phyloP scores from a whole-genome alignment of 2,113 vertebrate species.

The Amazona guildingii region DNA sequence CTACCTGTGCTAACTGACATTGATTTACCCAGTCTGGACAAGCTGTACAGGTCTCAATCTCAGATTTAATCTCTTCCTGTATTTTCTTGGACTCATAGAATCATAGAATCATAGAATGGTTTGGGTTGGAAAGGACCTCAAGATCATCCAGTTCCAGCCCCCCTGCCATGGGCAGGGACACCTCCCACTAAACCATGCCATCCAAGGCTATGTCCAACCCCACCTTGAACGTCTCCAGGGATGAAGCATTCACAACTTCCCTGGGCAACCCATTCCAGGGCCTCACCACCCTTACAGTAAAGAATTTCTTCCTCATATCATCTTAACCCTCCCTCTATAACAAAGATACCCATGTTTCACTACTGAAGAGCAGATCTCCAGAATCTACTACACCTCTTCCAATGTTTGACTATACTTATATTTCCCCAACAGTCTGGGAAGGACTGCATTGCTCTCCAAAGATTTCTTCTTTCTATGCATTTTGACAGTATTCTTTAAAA shows the following conservation, averaged over 20 bases:
- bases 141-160: too few species aligned
- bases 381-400: neutral
- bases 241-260: too few species aligned
- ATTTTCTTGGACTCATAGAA: neutral
- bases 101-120: too few species aligned
- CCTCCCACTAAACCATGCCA: too few species aligned
- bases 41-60: neutral
- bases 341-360: neutral
- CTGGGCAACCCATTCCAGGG: too few species aligned
- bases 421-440: neutral
- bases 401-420: neutral
- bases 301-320: too few species aligned
- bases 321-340: neutral
- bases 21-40: constrained; percentile 26
- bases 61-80: neutral
- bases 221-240: too few species aligned
- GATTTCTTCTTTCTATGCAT: neutral
- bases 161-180: too few species aligned
- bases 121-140: too few species aligned
- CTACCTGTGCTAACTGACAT: neutral
- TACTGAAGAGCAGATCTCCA: neutral
- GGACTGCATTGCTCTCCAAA: neutral
- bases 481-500: neutral
- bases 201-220: too few species aligned
- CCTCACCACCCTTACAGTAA: too few species aligned